Base-by-base conservation (phyloP, 1,140 invertebrate genomes). In the Drosophila arawakana region DNA sequence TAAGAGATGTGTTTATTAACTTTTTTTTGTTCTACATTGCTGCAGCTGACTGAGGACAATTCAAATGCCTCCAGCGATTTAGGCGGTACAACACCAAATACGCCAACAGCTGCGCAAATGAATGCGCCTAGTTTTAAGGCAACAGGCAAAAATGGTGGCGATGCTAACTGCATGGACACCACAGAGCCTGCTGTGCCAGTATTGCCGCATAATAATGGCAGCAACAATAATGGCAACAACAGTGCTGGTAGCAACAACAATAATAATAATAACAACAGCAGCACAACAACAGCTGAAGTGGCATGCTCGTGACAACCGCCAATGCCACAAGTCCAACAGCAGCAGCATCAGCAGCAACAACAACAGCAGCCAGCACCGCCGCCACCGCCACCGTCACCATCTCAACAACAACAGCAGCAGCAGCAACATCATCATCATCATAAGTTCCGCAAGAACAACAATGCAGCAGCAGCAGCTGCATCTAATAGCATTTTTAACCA, bases 251-350 rank as follows among this genome's bases (percentile, higher is more conserved):
- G 18, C 44, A 63, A 50, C 41, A 75, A 44, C 15, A 63, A 61
- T 15, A 71, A 54, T 37, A 75, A 70, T 35, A 75, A 70, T 35
- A 70, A 50, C 55, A 88, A 60, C 63, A 82, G 63, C 59, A 88
- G 57, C 74, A 52, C 65, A 50, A 50, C 73, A 25, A 81, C 88
- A 54, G 70, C 91, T 55, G 91, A 92, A 77, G 90, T 92, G 54
- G 88, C 84, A 35, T 92, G 91, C 54, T 92, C 91, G 91, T 92
- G 91, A 92, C 91, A 91, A 82, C 86, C 80, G 82, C 85, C 77
- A 76, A 82, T 76, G 46, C 62, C 76, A 78, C 69, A 78, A 72
- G 49, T 68, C 66, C 52, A 68, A 44, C 73, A 62, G 18, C 65
- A 67, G 7, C 62, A 60, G 37, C 61, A 72, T 9, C 62, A 67